phyloP scores from a whole-genome alignment of 2,797 vertebrate species.

The Potorous gilbertii region DNA sequence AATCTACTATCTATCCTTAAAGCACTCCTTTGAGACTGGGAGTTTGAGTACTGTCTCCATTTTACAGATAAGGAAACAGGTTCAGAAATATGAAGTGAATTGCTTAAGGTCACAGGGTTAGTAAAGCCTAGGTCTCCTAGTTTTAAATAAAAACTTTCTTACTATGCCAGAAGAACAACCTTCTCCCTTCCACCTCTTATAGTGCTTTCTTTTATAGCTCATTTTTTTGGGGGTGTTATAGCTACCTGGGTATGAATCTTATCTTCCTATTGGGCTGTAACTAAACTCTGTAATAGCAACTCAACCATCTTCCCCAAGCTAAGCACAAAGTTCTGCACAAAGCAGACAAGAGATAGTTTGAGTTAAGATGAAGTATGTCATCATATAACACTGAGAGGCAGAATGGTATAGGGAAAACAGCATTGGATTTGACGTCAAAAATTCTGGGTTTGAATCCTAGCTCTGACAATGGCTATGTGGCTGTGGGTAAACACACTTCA shows the following conservation, averaged over 20 bases:
- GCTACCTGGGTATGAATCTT: background rate
- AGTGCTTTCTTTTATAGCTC: background rate
- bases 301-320: background rate
- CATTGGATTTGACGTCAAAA: background rate
- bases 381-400: background rate
- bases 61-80: background rate
- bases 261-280: background rate
- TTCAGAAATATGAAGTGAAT: background rate
- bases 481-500: too few species aligned
- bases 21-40: background rate
- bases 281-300: too few species aligned
- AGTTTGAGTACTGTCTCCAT: background rate
- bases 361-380: background rate
- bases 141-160: background rate
- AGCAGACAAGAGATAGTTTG: background rate
- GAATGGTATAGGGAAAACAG: background rate
- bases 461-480: too few species aligned
- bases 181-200: background rate
- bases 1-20: background rate
- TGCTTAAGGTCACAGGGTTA: background rate
- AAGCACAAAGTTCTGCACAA: background rate
- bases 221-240: background rate
- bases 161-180: background rate
- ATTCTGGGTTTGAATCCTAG: too few species aligned
- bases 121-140: background rate